Evolutionary conservation across 2,113 vertebrate species (phyloP).

Genomic region (Xenus cinereus): DNA sequence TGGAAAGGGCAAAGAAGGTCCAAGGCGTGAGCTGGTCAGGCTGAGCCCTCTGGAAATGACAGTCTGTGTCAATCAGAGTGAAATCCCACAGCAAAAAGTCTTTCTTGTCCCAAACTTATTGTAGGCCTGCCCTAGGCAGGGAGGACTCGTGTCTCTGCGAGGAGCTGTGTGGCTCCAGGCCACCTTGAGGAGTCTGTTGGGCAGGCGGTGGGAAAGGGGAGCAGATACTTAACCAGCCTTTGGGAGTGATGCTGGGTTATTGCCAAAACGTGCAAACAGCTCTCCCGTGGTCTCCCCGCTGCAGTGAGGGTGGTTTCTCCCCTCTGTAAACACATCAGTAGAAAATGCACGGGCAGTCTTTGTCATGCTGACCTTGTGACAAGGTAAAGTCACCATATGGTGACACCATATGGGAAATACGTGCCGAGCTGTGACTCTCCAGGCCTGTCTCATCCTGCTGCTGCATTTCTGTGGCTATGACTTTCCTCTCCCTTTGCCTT

Average conservation of each 20-base stretch:
- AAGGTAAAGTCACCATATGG: not conserved
- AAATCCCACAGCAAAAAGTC: not conserved
- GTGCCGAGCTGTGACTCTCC: not conserved
- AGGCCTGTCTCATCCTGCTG: not conserved
- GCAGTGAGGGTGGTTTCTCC: not conserved
- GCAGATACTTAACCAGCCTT: not conserved
- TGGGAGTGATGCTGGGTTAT: rapidly evolving
- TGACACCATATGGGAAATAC: not conserved
- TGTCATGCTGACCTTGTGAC: not conserved
- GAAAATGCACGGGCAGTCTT: not conserved
- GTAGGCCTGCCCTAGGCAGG: not conserved
- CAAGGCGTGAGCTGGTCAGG: not conserved
- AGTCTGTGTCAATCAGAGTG: not conserved
- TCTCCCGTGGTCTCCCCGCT: not conserved
- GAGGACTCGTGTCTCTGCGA: not conserved
- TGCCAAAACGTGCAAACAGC: not conserved
- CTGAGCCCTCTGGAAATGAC: not conserved
- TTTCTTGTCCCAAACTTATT: not conserved
- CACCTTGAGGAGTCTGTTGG: not conserved
- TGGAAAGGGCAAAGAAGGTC: not conserved
- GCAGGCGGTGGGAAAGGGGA: not conserved
- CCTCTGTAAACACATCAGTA: not conserved
- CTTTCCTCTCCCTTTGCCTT: not conserved
- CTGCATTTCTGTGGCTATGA: not conserved
- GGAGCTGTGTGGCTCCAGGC: not conserved